phyloP scores from a whole-genome alignment of 2,797 vertebrate species.

The Danionella dracula region DNA sequence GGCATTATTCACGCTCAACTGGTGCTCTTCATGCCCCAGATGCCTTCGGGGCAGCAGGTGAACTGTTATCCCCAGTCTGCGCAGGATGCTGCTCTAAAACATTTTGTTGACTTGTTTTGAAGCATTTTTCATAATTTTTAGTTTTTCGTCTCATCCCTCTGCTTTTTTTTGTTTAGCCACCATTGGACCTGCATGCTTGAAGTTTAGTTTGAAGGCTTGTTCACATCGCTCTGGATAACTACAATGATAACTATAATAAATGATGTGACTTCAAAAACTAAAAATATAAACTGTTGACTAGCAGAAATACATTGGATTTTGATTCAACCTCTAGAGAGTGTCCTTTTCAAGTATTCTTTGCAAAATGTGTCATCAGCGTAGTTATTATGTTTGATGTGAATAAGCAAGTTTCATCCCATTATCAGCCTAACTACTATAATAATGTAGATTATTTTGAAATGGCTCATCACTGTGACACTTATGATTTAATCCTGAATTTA shows the following conservation, averaged over 20 bases:
- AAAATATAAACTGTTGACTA: no score
- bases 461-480: not conserved
- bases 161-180: conserved; percentile 46
- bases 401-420: conserved; percentile 25
- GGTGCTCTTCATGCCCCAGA: conserved; percentile 95
- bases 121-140: no score
- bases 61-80: conserved; percentile 71
- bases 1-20: conserved; percentile 97
- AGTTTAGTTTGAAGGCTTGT: conserved; percentile 42
- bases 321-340: no score
- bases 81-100: conserved; percentile 33
- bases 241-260: not conserved
- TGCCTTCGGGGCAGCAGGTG: conserved; percentile 93
- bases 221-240: not conserved
- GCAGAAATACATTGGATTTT: no score
- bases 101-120: conserved; percentile 17
- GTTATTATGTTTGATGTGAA: no score
- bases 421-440: not conserved
- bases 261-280: no score
- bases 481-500: conserved; percentile 18
- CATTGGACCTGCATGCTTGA: conserved; percentile 67
- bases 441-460: not conserved
- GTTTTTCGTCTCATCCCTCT: conserved; percentile 40
- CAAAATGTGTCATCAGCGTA: no score
- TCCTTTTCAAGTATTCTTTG: no score